These are phyloP conservation scores for Cactoblastis cactorum DNA, from an alignment of 2,888 invertebrate species.

Conservation along the genomic window DNA sequence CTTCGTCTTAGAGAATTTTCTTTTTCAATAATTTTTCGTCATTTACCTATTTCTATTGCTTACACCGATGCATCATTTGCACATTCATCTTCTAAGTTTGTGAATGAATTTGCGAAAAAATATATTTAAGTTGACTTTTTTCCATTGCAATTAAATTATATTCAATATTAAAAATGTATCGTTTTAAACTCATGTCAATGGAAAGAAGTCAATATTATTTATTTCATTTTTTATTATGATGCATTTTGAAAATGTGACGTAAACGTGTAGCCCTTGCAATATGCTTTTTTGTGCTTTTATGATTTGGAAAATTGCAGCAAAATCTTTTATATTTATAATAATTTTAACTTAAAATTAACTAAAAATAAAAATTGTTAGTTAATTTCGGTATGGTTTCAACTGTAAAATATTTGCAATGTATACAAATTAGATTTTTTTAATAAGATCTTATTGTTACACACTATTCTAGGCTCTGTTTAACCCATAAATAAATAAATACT, in stretches of 20 bases:
- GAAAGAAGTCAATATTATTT: slow-evolving; percentile 12
- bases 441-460: too few relatives aligned
- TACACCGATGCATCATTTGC: slow-evolving; percentile 12
- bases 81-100: slow-evolving; percentile 11
- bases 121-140: background rate
- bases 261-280: slow-evolving; percentile 39
- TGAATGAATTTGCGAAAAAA: background rate
- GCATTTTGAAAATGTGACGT: slow-evolving; percentile 27
- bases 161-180: background rate
- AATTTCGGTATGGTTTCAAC: background rate
- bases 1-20: background rate
- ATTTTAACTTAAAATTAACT: background rate
- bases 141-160: background rate
- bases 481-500: too few relatives aligned
- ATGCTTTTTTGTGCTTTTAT: slow-evolving; percentile 59
- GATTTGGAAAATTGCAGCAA: slow-evolving; percentile 36
- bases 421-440: too few relatives aligned
- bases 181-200: background rate
- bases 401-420: background rate
- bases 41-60: slow-evolving; percentile 1
- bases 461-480: too few relatives aligned
- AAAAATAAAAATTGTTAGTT: background rate
- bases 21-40: slow-evolving; percentile 13
- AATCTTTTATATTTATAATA: background rate
- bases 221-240: slow-evolving; percentile 9